phyloP scores from a whole-genome alignment of 2,888 invertebrate species.

The Eristalinus sepulchralis region DNA sequence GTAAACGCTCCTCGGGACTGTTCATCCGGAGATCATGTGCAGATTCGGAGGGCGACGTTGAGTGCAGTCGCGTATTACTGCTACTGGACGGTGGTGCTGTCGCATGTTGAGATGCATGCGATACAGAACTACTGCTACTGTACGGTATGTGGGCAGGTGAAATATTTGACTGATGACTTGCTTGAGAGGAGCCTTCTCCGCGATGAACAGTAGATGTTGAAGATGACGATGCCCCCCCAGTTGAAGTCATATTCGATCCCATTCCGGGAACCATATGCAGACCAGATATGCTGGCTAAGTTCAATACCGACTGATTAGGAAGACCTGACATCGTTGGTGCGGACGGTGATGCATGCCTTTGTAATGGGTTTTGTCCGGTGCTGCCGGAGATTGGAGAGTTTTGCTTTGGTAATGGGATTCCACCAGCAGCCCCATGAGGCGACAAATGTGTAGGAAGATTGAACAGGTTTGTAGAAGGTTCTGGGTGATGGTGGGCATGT shows the following conservation, averaged over 20 bases:
- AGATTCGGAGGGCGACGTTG: slow-evolving; percentile 80
- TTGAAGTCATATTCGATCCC: slow-evolving; percentile 65
- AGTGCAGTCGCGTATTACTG: slow-evolving; percentile 51
- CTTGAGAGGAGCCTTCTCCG: slow-evolving; percentile 46
- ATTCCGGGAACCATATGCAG: slow-evolving; percentile 73
- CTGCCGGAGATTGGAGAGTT: slow-evolving; percentile 81
- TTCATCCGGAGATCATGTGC: slow-evolving; percentile 80
- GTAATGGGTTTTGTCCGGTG: slow-evolving; percentile 51
- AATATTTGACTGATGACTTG: slow-evolving; percentile 61
- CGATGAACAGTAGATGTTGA: slow-evolving; percentile 60
- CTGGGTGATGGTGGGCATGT: slow-evolving; percentile 73
- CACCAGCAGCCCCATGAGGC: slow-evolving; percentile 75
- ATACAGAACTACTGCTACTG: slow-evolving; percentile 54
- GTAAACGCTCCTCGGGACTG: slow-evolving; percentile 84
- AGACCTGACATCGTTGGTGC: slow-evolving; percentile 66
- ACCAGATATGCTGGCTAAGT: slow-evolving; percentile 73
- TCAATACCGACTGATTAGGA: slow-evolving; percentile 73
- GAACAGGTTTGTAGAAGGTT: slow-evolving; percentile 82
- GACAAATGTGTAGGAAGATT: slow-evolving; percentile 78
- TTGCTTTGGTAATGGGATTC: slow-evolving; percentile 77
- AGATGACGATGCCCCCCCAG: slow-evolving; percentile 53
- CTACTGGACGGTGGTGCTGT: slow-evolving; percentile 60
- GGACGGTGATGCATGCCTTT: slow-evolving; percentile 70
- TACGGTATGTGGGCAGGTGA: slow-evolving; percentile 64
- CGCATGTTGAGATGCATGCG: slow-evolving; percentile 43